Evolutionary conservation across 2,797 vertebrate species (phyloP), one percentile per base, ranked within the genome.

Genomic region (Apodemus agrarius): DNA sequence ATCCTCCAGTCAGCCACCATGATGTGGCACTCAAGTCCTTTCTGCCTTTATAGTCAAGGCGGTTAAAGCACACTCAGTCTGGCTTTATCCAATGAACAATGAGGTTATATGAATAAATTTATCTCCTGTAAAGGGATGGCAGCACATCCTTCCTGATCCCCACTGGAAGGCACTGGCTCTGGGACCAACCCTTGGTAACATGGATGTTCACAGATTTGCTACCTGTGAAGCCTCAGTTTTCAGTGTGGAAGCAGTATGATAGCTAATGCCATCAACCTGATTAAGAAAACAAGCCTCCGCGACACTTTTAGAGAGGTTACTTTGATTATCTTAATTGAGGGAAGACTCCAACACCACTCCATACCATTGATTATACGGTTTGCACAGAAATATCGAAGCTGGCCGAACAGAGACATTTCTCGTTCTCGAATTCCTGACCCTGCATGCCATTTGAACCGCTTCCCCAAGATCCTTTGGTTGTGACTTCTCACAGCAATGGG

Each of bases 121-220:
- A 29, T 89, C 0, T 13, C 0, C 0, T 57, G 24, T 6, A 1
- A 31, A 52, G 54, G 40, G 8, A 40, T n/a, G 7, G 0, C 61
- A 26, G 6, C 0, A 3, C 80, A 34, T 3, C 8, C 46, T 2
- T 46, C 4, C 21, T n/a, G 40, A 52, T 0, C 22, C 59, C 16
- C 29, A 52, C 24, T 0, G 0, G 1, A 24, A 29, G 12, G n/a
- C 40, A 11, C 61, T 86, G 69, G 34, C 16, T 3, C 46, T 76
- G 31, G 13, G 26, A 14, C 10, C 17, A 46, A 21, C 16, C 52
- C 82, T 92, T 89, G 92, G 84, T 65, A 2, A 80, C 0, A 24
- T 5, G 69, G 11, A 54, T 90, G 17, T 1, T 89, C 52, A 85
- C 0, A 1, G 4, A 0, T 46, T 9, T 78, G 24, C 21, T 57